Evolutionary conservation across 2,888 invertebrate genomes (phyloP), one percentile per base, ranked within the genome.

Genomic region (Chloroclysta siterata): DNA sequence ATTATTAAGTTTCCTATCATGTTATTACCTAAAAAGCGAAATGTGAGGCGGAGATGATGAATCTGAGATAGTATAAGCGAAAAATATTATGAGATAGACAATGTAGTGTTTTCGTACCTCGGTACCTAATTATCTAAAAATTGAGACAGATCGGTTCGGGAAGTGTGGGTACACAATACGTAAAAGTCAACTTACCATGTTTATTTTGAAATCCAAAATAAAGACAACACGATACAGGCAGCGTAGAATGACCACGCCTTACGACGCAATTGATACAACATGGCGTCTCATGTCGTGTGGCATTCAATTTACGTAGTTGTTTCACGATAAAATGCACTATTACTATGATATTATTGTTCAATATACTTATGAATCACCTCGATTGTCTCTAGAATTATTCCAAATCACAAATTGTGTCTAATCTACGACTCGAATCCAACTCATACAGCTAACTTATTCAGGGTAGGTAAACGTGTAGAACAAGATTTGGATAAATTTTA

Each of bases 171-270:
- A 42, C 11, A 28, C 13, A 58, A 44, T 53, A 29, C 47, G 36
- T 48, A 42, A 44, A 29, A 66, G 51, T 64, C 53, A 83, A 90
- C 90, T 90, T 86, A 90, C 90, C 90, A 90, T 90, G 72, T 64
- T 86, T 74, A 74, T 63, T 67, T 73, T 72, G 68, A 74, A 80
- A 81, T 81, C 81, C 80, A 74, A 75, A 72, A 70, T 74, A 70
- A 72, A 64, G 36, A 57, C 15, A 73, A 73, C 77, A 81, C 80
- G 77, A 77, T 76, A 78, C 73, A 74, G 63, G 73, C 70, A 71
- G 74, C 72, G 72, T 77, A 76, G 76, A 77, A 77, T 78, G 75
- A 77, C 88, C 89, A 89, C 90, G 85, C 88, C 87, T 79, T 84
- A 81, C 53, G 72, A 81, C 53, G 72, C 74, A 78, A 75, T 75